These are phyloP conservation scores for Protula sp. DNA, from an alignment of 2,888 invertebrate genomes.

Conservation along the genomic window DNA sequence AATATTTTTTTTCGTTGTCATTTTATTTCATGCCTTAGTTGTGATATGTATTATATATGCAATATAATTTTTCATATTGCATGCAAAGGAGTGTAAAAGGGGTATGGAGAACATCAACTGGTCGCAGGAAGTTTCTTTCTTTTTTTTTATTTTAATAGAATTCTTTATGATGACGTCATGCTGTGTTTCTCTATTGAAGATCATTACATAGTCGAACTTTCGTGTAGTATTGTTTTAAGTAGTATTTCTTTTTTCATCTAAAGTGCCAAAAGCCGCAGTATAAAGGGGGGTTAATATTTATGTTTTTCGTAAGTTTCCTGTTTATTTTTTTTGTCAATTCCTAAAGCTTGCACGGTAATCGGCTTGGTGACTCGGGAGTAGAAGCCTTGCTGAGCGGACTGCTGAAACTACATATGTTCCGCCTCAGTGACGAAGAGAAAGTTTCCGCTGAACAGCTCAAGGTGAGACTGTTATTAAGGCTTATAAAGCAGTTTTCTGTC, in stretches of 20 bases:
- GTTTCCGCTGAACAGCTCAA: background rate
- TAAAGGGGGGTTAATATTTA: background rate
- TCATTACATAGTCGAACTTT: too few species aligned
- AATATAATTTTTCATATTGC: too few species aligned
- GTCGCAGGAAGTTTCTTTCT: background rate
- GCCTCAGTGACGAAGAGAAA: background rate
- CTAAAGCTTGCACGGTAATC: slow-evolving; percentile 37
- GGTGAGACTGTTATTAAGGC: too few species aligned
- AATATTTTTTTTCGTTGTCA: background rate
- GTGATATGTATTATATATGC: too few species aligned
- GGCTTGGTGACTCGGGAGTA: slow-evolving; percentile 35
- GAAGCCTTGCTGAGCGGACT: slow-evolving; percentile 29
- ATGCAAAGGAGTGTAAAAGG: too few species aligned
- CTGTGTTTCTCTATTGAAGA: too few species aligned
- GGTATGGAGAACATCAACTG: too few species aligned
- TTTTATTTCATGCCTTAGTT: background rate
- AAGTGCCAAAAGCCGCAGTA: background rate
- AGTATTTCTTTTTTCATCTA: background rate
- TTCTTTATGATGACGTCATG: background rate
- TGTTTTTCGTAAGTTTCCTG: background rate
- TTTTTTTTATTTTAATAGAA: background rate
- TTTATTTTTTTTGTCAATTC: background rate
- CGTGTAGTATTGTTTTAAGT: too few species aligned
- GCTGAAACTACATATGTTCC: slow-evolving; percentile 3
- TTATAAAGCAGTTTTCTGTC: too few species aligned